These are phyloP conservation scores for Festucalex cinctus DNA, from an alignment of 2,113 vertebrate genomes.

Conservation along the genomic window DNA sequence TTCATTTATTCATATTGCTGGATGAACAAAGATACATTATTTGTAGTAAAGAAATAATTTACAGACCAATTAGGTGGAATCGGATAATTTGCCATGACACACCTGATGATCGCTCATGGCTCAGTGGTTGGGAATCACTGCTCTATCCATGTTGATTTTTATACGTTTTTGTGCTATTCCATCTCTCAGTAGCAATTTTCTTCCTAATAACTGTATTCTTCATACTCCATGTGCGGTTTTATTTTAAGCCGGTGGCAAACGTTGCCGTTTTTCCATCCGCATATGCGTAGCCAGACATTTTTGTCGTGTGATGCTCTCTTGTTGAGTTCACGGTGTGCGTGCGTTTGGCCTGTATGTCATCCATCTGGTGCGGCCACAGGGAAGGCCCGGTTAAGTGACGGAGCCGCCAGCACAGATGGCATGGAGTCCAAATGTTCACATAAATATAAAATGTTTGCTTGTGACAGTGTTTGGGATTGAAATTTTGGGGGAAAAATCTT, in stretches of 20 bases:
- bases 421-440: constrained; percentile 10
- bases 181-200: constrained; percentile 25
- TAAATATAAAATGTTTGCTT: background rate
- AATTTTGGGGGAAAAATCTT: no score
- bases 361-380: constrained; percentile 45
- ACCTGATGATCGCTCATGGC: no score
- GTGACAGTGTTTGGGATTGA: background rate
- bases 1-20: no score
- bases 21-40: no score
- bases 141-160: background rate
- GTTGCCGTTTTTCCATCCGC: constrained; percentile 8
- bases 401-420: constrained; percentile 52
- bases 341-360: constrained; percentile 25
- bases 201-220: constrained; percentile 51
- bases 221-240: constrained; percentile 32
- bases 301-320: constrained; percentile 18
- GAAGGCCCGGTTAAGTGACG: constrained; percentile 12
- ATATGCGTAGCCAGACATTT: background rate
- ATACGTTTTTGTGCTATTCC: background rate
- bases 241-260: constrained; percentile 51
- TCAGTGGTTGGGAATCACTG: no score
- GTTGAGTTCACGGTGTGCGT: constrained; percentile 18
- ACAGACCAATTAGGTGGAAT: no score
- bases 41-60: no score
- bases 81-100: no score